phyloP scores from a whole-genome alignment of 2,888 invertebrate species.

The Trichacis sp. region DNA sequence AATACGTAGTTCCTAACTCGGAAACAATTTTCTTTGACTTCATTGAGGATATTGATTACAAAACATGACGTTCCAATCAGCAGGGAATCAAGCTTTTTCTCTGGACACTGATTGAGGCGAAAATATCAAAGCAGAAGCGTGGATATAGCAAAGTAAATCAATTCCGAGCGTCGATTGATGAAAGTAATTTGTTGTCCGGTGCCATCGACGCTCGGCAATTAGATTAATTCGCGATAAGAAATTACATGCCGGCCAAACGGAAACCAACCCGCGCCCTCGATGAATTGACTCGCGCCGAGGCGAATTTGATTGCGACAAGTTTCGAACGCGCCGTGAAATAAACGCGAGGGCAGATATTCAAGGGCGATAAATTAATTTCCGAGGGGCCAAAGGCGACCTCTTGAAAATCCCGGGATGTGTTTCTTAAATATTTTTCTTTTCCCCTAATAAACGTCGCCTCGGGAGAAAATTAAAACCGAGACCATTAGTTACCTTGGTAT shows the following conservation, averaged over 20 bases:
- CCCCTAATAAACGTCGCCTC: background rate
- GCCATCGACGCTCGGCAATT: background rate
- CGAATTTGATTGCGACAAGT: slow-evolving; percentile 28
- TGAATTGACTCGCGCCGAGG: slow-evolving; percentile 28
- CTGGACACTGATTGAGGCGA: too few relatives aligned
- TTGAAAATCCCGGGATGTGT: background rate
- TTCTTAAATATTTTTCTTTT: background rate
- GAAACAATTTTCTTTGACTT: too few relatives aligned
- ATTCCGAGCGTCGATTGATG: background rate
- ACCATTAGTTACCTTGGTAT: background rate
- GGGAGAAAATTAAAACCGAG: background rate
- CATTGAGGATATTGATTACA: too few relatives aligned
- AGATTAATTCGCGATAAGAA: slow-evolving; percentile 4
- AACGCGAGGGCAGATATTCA: background rate
- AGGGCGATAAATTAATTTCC: slow-evolving; percentile 1
- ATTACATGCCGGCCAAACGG: slow-evolving; percentile 9
- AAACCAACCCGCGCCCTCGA: slow-evolving; percentile 7
- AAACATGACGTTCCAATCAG: too few relatives aligned
- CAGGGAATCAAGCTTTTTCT: too few relatives aligned
- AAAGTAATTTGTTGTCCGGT: background rate
- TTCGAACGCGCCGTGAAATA: slow-evolving; percentile 2
- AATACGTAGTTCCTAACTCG: too few relatives aligned
- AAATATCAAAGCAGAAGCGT: too few relatives aligned
- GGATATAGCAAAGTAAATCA: too few relatives aligned
- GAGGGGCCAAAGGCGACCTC: too few relatives aligned